Percentiles rank a stretch among this genome's conserved stretches.
phyloP scores from a whole-genome alignment of 2,797 vertebrate species.

The Leptatherina wallacei region DNA sequence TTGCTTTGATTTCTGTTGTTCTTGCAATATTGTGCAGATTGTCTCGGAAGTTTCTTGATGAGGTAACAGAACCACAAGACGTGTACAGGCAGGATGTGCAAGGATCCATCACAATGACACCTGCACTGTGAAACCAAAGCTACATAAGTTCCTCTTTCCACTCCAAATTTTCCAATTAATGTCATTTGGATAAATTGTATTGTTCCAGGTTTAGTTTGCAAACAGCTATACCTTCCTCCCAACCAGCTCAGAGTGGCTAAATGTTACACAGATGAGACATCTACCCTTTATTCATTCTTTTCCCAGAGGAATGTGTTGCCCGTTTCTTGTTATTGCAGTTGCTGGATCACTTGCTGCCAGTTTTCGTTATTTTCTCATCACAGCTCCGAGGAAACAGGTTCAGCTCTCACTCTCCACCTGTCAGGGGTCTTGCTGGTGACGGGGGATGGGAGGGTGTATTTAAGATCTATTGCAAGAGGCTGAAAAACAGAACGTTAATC shows the following conservation, averaged over 20 bases:
- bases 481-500: conserved; percentile 53
- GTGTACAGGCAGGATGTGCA: conserved; percentile 62
- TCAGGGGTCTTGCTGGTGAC: conserved; percentile 77
- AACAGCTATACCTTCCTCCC: not conserved
- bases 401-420: conserved; percentile 84
- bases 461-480: conserved; percentile 23
- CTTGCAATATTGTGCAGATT: conserved; percentile 20
- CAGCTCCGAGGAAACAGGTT: conserved; percentile 81
- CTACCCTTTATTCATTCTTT: not conserved
- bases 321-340: conserved; percentile 72
- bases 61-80: conserved; percentile 49
- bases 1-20: conserved; percentile 36
- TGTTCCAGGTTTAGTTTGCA: not conserved
- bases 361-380: conserved; percentile 59
- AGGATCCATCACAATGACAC: conserved; percentile 51
- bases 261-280: conserved; percentile 14
- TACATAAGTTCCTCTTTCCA: conserved; percentile 30
- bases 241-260: not conserved
- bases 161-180: not conserved
- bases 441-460: conserved; percentile 21
- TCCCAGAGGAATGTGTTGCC: conserved; percentile 14
- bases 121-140: conserved; percentile 39
- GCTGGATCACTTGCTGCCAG: conserved; percentile 39
- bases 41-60: conserved; percentile 42
- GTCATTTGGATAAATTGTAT: not conserved